These are phyloP conservation scores for Contarinia nasturtii DNA, from an alignment of 1,140 invertebrate genomes.

Conservation along the genomic window DNA sequence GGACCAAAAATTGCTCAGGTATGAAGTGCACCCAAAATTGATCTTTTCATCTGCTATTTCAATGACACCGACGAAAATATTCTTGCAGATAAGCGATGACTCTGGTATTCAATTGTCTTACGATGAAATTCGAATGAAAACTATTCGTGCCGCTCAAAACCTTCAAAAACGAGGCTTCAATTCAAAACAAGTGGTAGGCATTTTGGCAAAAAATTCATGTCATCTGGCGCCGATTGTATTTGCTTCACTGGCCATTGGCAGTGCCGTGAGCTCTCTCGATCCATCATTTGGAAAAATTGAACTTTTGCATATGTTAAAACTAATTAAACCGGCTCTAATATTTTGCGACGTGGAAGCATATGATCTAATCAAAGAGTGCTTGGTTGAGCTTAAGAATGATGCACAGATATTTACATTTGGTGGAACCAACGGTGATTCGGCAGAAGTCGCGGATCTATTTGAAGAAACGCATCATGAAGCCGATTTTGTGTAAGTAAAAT, in stretches of 20 bases:
- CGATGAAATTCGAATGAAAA: neutral
- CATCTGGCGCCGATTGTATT: constrained; percentile 6
- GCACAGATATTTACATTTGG: constrained; percentile 14
- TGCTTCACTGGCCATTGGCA: constrained; percentile 16
- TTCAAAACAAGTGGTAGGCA: neutral
- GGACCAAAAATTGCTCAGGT: neutral
- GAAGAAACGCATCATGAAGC: constrained; percentile 15
- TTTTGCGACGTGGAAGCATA: constrained; percentile 19
- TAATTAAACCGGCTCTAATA: constrained; percentile 16
- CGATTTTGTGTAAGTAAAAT: constrained; percentile 13
- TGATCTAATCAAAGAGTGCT: constrained; percentile 9
- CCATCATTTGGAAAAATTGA: neutral
- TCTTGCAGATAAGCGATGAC: neutral
- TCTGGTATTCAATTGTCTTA: neutral
- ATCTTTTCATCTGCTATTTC: neutral
- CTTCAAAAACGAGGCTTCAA: neutral
- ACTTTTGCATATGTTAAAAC: constrained; percentile 10
- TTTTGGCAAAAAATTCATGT: neutral
- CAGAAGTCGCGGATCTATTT: constrained; percentile 16
- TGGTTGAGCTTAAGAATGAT: constrained; percentile 10
- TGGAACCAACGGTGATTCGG: constrained; percentile 9
- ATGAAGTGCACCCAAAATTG: neutral
- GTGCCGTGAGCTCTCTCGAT: constrained; percentile 14
- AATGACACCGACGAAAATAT: neutral
- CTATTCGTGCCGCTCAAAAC: neutral